These are phyloP conservation scores for Catocala fraxini DNA, from an alignment of 2,888 invertebrate genomes.

Conservation along the genomic window DNA sequence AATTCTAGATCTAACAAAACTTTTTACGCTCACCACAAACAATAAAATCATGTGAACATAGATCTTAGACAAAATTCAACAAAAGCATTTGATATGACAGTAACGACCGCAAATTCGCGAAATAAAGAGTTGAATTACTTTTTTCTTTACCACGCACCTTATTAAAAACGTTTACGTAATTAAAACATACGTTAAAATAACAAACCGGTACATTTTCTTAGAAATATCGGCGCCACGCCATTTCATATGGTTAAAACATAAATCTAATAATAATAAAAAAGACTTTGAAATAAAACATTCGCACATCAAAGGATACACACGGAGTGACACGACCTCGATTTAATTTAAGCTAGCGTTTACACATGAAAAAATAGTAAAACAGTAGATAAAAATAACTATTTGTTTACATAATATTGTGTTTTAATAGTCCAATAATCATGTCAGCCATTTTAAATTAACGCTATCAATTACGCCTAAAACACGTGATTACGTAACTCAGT, in stretches of 20 bases:
- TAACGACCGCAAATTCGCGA: constrained; percentile 32
- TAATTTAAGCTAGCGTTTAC: constrained; percentile 43
- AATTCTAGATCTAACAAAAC: neutral
- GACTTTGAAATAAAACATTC: constrained; percentile 38
- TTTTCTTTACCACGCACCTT: constrained; percentile 22
- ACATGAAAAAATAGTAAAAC: constrained; percentile 19
- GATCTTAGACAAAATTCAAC: constrained; percentile 25
- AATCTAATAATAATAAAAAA: constrained; percentile 51
- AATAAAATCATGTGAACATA: constrained; percentile 7
- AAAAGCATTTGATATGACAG: constrained; percentile 21
- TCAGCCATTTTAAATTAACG: neutral
- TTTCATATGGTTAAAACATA: constrained; percentile 40
- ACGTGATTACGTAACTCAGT: neutral
- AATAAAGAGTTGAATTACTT: constrained; percentile 41
- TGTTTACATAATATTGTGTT: constrained; percentile 13
- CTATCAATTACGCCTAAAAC: neutral
- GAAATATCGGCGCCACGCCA: constrained; percentile 34
- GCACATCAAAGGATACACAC: constrained; percentile 41
- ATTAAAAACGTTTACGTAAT: constrained; percentile 39
- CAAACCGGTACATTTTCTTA: constrained; percentile 28
- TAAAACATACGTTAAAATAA: constrained; percentile 36
- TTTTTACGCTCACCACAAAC: neutral
- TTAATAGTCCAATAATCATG: constrained; percentile 10
- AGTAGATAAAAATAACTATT: constrained; percentile 17
- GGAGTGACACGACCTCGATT: constrained; percentile 41